Conservation (phyloP, 1,140 invertebrate genomes). For the Vollenhovia emeryi region DNA sequence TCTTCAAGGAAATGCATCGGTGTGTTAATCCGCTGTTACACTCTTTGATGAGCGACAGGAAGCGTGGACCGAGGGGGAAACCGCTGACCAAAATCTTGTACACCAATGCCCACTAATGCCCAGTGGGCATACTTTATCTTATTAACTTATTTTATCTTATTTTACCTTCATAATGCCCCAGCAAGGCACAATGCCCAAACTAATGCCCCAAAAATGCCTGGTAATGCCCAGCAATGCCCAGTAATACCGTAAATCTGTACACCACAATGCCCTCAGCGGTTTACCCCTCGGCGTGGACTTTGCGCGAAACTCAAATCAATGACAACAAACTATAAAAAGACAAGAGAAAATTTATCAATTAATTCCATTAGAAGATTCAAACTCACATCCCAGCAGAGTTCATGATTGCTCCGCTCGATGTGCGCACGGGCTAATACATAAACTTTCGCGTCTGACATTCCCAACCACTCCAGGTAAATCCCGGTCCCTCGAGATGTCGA, state of each 20-base stretch:
- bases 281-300: too few species aligned
- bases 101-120: too few species aligned
- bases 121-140: too few species aligned
- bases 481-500: not conserved
- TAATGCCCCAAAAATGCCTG: too few species aligned
- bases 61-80: too few species aligned
- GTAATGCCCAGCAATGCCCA: too few species aligned
- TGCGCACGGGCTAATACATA: not conserved
- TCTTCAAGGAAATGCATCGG: conserved; percentile 6
- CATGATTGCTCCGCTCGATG: not conserved
- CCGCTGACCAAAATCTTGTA: too few species aligned
- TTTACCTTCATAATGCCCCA: too few species aligned
- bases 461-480: not conserved
- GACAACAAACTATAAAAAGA: conserved; percentile 25
- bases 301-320: conserved; percentile 24
- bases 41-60: conserved; percentile 29
- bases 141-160: too few species aligned
- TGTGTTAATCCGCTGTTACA: not conserved
- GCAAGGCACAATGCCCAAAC: too few species aligned
- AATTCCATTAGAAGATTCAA: conserved; percentile 4
- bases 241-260: too few species aligned
- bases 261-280: too few species aligned
- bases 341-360: conserved; percentile 26
- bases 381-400: not conserved
- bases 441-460: not conserved